phyloP scores from a whole-genome alignment of 2,888 invertebrate species.

The Andrena chrysosceles region DNA sequence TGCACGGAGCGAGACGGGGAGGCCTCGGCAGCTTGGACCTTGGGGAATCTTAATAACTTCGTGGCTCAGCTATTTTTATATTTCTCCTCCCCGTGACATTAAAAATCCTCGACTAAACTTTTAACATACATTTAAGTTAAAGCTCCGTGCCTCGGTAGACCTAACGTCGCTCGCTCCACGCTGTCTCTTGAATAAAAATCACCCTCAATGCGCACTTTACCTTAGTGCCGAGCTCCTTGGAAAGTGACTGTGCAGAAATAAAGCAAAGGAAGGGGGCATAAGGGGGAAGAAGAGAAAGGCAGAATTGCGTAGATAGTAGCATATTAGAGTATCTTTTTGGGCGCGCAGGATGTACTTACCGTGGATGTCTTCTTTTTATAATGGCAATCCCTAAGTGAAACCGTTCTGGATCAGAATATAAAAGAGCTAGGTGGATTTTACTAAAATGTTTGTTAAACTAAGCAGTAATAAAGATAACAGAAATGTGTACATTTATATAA shows the following conservation, averaged over 20 bases:
- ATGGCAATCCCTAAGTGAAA: too few species aligned
- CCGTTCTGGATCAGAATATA: too few species aligned
- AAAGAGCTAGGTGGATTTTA: too few species aligned
- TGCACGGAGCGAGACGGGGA: constrained; percentile 57
- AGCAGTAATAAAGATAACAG: too few species aligned
- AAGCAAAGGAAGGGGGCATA: constrained; percentile 60
- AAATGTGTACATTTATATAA: too few species aligned
- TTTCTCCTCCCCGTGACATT: constrained; percentile 79
- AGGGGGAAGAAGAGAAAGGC: constrained; percentile 27
- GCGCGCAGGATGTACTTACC: not conserved
- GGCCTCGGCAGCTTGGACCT: constrained; percentile 73
- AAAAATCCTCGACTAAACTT: constrained; percentile 83
- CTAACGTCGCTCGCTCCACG: constrained; percentile 70
- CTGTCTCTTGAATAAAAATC: constrained; percentile 84
- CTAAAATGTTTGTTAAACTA: too few species aligned
- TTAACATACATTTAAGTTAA: constrained; percentile 83
- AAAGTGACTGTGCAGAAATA: constrained; percentile 71
- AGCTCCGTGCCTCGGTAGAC: constrained; percentile 72
- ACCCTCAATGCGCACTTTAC: constrained; percentile 83
- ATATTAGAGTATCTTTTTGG: constrained; percentile 69
- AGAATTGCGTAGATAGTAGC: constrained; percentile 58
- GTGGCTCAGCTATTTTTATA: constrained; percentile 80
- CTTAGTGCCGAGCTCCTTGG: constrained; percentile 76
- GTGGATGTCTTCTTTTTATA: too few species aligned
- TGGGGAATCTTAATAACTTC: constrained; percentile 80